A percentile compares a stretch with the other conserved stretches of the same genome.
Evolutionary conservation across 2,113 vertebrate species (phyloP).

Genomic region (Channa argus): DNA sequence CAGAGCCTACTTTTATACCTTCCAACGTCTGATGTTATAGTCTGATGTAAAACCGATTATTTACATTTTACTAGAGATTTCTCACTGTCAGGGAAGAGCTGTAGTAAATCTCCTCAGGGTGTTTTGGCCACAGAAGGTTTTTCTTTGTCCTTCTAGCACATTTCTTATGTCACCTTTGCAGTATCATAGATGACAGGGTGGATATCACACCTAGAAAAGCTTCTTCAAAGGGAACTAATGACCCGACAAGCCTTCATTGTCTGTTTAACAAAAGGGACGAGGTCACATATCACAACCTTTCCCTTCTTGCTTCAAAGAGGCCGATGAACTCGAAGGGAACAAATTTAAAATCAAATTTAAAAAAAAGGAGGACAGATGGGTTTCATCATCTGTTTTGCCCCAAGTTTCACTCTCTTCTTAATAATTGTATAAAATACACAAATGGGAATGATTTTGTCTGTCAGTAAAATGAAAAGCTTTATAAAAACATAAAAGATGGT

Average conservation of each 20-base stretch:
- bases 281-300: constrained; percentile 62
- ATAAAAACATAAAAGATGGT: no score
- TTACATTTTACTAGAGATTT: constrained; percentile 21
- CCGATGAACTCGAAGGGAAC: constrained; percentile 16
- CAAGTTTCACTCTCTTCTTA: neutral
- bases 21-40: no score
- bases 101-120: constrained; percentile 8
- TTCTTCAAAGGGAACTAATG: constrained; percentile 77
- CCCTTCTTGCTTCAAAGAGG: constrained; percentile 67
- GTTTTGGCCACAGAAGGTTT: neutral
- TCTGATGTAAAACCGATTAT: neutral
- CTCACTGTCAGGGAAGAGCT: constrained; percentile 1
- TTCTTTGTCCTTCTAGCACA: constrained; percentile 27
- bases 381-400: neutral
- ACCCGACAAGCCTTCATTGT: constrained; percentile 72
- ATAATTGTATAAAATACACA: no score
- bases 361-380: constrained; percentile 17
- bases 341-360: neutral
- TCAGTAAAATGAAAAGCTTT: no score
- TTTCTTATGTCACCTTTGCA: constrained; percentile 11
- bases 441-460: no score
- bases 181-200: constrained; percentile 43
- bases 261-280: constrained; percentile 69
- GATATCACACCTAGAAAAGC: constrained; percentile 72
- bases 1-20: neutral